These are phyloP conservation scores for Entomobrya multifasciata DNA, from an alignment of 2,888 invertebrate genomes.

Conservation along the genomic window DNA sequence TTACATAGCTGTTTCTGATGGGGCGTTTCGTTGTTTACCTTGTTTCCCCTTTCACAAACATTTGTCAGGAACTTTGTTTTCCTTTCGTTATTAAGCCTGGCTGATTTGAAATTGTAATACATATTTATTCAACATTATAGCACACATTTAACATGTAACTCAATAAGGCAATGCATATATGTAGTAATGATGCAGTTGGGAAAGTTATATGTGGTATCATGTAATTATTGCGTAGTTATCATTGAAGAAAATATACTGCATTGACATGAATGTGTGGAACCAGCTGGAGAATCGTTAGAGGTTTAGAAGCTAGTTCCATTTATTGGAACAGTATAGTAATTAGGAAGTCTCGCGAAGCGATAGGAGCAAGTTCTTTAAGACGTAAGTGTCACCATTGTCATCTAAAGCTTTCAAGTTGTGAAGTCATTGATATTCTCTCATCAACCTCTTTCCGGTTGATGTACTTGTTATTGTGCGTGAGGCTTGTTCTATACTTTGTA, in stretches of 20 bases:
- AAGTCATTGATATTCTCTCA: constrained; percentile 28
- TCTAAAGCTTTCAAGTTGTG: background rate
- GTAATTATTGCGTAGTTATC: background rate
- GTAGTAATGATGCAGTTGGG: no score
- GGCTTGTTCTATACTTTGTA: background rate
- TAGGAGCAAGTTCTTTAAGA: background rate
- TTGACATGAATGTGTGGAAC: background rate
- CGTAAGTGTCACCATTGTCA: background rate
- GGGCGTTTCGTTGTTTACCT: no score
- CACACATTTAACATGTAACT: no score
- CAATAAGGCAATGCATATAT: no score
- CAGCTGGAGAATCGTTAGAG: background rate
- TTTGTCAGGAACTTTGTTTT: no score
- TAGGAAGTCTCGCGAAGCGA: background rate
- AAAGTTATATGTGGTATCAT: background rate
- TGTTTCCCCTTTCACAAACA: no score
- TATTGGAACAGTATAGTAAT: constrained; percentile 4
- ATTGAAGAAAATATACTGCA: background rate
- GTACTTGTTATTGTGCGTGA: background rate
- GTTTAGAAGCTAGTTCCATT: background rate
- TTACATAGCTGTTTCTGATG: no score
- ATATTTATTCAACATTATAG: no score
- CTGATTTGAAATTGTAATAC: no score
- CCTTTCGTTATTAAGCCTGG: no score
- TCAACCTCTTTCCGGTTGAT: constrained; percentile 1